These are phyloP conservation scores for Micromys minutus DNA, from an alignment of 2,113 vertebrate genomes.

Conservation along the genomic window DNA sequence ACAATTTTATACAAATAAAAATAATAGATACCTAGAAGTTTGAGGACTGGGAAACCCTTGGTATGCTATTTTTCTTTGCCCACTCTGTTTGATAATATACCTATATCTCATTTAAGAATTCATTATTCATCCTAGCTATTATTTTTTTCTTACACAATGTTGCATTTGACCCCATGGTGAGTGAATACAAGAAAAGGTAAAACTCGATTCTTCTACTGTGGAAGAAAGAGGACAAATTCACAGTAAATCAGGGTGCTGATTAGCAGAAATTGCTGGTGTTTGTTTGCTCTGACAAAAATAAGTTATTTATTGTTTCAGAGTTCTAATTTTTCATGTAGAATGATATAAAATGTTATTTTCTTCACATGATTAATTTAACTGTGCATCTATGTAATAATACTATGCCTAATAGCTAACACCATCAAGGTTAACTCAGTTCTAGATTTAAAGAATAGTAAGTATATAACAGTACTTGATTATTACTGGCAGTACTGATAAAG, in stretches of 20 bases:
- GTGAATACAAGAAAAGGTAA: background rate
- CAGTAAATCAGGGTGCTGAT: background rate
- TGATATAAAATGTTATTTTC: background rate
- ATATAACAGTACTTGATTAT: background rate
- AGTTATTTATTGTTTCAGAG: background rate
- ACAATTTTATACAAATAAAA: slow-evolving; percentile 13
- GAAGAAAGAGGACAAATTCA: background rate
- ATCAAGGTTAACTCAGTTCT: background rate
- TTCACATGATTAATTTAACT: slow-evolving; percentile 30
- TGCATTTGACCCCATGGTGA: background rate
- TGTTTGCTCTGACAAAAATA: background rate
- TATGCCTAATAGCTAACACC: background rate
- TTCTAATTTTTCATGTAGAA: background rate
- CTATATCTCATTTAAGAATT: background rate
- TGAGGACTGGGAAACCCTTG: background rate
- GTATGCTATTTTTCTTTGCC: background rate
- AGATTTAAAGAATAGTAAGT: background rate
- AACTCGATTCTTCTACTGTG: background rate
- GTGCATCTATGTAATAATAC: background rate
- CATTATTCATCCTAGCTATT: background rate
- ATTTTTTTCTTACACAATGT: background rate
- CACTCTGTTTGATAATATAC: background rate
- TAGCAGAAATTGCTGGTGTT: background rate
- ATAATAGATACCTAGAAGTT: background rate
- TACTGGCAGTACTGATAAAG: background rate